Evolutionary conservation across 2,797 vertebrate species (phyloP), one percentile per base, ranked within the genome.

Genomic region (Vespertilio murinus): DNA sequence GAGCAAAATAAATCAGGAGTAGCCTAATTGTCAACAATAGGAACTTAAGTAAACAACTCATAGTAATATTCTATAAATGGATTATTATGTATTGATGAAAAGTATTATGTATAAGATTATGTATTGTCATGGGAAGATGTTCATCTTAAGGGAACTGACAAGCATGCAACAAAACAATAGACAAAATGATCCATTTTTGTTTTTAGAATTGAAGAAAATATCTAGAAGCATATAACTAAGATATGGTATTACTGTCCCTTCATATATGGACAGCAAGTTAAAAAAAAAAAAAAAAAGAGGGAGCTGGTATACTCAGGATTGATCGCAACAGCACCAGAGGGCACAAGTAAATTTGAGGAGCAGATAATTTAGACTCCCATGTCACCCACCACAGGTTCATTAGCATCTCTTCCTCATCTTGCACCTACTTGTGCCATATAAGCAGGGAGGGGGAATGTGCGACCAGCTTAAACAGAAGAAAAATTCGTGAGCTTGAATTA

Each of bases 131-230:
- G 30, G 13, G 42, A 82, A 23, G 47, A 69, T 52, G 25, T 49
- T 69, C 25, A 52, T 7, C 59, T 80, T 30, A 13, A 25, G 16
- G 2, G 0, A 20, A 8, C 33, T 90, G 38, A 18, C n/a, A 79
- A n/a, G 23, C 35, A 70, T n/a, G 4, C 23, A 73, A 83, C 23
- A 94, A 75, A 91, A 54, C 14, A 71, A 35, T 84, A 85, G 40
- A 75, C 18, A 64, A 49, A 42, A 78, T n/a, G 23, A 38, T 42
- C 40, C 80, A 12, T 6, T 38, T 90, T 75, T 30, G 5, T 28
- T 67, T 86, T 74, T 84, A 81, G 40, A 94, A 64, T 42, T 59
- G 20, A n/a, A 83, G 13, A 75, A 83, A 93, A 89, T 61, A 12
- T 83, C 45, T 80, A 93, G 12, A 18, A 90, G 30, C 33, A 69